Evolutionary conservation across 2,113 vertebrate species (phyloP).

Genomic region (Notarius quadriscutis): DNA sequence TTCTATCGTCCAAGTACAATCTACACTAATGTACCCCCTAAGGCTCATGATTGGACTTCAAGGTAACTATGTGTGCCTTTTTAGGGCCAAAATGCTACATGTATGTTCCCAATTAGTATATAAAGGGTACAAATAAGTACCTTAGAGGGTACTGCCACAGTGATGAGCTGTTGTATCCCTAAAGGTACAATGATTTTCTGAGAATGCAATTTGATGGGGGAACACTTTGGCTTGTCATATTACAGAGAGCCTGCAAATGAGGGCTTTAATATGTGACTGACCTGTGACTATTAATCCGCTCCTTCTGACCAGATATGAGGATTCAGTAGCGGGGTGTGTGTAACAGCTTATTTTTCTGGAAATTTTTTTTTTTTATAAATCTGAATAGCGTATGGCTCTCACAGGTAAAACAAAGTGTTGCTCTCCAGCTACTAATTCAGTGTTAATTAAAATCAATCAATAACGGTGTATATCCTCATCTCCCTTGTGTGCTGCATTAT

Average conservation of each 20-base stretch:
- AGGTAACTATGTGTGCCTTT: too few species aligned
- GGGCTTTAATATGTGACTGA: background rate
- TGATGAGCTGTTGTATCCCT: too few species aligned
- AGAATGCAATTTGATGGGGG: too few species aligned
- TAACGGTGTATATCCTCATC: slow-evolving; percentile 17
- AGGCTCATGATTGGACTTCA: too few species aligned
- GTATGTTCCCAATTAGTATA: too few species aligned
- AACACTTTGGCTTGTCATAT: background rate
- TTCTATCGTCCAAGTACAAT: too few species aligned
- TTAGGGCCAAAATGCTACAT: too few species aligned
- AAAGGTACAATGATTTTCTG: too few species aligned
- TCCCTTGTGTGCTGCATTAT: background rate
- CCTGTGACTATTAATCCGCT: background rate
- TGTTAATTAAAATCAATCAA: slow-evolving; percentile 43
- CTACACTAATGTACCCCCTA: too few species aligned
- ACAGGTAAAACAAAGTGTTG: slow-evolving; percentile 31
- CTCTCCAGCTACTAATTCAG: slow-evolving; percentile 35
- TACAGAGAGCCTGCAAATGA: background rate
- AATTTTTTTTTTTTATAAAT: background rate
- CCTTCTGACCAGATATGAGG: background rate
- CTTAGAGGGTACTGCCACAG: too few species aligned
- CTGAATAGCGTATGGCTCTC: background rate
- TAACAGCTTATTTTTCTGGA: background rate
- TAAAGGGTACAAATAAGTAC: too few species aligned
- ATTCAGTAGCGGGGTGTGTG: background rate